Evolutionary conservation across 2,888 invertebrate genomes (phyloP).

Genomic region (Caenorhabditis afra): DNA sequence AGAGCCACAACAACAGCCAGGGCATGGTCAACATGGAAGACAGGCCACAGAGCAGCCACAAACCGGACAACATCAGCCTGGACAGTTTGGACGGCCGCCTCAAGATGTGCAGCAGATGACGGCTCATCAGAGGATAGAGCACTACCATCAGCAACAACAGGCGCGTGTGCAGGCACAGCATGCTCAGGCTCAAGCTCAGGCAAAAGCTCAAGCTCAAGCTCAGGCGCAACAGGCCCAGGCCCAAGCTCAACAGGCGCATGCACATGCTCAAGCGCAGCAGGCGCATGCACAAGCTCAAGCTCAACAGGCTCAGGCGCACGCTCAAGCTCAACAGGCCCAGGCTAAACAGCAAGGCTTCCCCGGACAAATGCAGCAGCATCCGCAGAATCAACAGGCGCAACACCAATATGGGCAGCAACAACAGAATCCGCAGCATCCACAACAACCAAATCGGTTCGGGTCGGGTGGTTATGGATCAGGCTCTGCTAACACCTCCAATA

Average conservation of each 20-base stretch:
- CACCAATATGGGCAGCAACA: slow-evolving; percentile 23
- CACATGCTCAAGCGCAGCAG: background rate
- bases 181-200: slow-evolving; percentile 14
- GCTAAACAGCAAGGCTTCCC: slow-evolving; percentile 25
- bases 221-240: background rate
- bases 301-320: slow-evolving; percentile 13
- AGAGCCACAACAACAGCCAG: slow-evolving; percentile 33
- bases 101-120: background rate
- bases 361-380: slow-evolving; percentile 26
- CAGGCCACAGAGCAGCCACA: slow-evolving; percentile 11
- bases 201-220: background rate
- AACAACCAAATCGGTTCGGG: slow-evolving; percentile 5
- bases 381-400: slow-evolving; percentile 7
- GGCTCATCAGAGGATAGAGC: too few species aligned
- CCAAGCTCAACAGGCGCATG: slow-evolving; percentile 1
- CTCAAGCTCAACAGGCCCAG: slow-evolving; percentile 16
- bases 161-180: slow-evolving; percentile 9
- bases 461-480: slow-evolving; percentile 13
- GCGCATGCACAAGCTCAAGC: background rate
- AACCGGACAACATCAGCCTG: background rate
- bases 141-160: slow-evolving; percentile 26
- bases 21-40: slow-evolving; percentile 17
- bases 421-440: background rate
- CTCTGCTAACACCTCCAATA: slow-evolving; percentile 17
- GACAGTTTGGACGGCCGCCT: slow-evolving; percentile 3